A percentile compares a stretch with the other conserved stretches of the same genome.
These are phyloP conservation scores for Agrotis puta DNA, from an alignment of 2,888 invertebrate species.

Conservation along the genomic window DNA sequence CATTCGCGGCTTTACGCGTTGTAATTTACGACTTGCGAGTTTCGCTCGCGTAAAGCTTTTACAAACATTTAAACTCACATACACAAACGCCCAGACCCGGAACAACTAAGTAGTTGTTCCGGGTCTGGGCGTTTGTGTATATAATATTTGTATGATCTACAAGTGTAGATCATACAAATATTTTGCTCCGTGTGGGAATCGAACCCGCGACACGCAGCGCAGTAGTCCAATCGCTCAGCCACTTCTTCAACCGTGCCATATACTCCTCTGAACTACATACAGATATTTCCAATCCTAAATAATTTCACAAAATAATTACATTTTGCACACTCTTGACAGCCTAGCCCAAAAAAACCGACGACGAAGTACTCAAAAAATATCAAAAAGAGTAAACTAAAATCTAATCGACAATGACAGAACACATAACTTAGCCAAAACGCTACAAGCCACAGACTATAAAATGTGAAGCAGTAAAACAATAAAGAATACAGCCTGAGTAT, in stretches of 20 bases:
- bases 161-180: no score
- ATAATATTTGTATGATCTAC: no score
- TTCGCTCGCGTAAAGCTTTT: background rate
- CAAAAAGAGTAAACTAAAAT: constrained; percentile 12
- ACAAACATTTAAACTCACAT: no score
- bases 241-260: no score
- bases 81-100: no score
- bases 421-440: constrained; percentile 28
- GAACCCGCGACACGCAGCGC: no score
- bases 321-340: background rate
- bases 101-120: no score
- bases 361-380: background rate
- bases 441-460: constrained; percentile 47
- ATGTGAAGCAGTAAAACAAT: constrained; percentile 46
- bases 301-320: background rate
- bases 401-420: constrained; percentile 13
- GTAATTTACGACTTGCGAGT: background rate
- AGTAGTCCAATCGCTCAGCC: no score
- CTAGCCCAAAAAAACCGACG: background rate
- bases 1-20: background rate
- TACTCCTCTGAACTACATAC: no score
- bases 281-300: background rate
- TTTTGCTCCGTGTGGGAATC: no score
- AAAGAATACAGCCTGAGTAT: constrained; percentile 50
- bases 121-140: no score